A percentile compares a stretch with the other conserved stretches of the same genome.
phyloP scores from a whole-genome alignment of 2,797 vertebrate genomes.

The Sebastes matsubarae region DNA sequence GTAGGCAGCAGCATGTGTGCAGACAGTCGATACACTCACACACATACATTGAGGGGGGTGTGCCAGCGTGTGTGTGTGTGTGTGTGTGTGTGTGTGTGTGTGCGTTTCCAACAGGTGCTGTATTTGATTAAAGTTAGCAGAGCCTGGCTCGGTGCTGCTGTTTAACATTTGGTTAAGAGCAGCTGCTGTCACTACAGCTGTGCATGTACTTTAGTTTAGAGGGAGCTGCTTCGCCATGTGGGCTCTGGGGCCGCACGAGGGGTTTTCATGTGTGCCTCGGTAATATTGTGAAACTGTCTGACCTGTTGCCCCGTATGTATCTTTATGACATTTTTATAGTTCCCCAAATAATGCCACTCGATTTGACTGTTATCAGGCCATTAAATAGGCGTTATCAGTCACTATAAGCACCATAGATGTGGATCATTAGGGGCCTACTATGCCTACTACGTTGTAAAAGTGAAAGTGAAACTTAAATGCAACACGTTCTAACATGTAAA shows the following conservation, averaged over 20 bases:
- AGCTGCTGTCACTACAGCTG: constrained; percentile 77
- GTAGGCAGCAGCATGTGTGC: constrained; percentile 13
- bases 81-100: not conserved
- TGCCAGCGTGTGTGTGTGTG: constrained; percentile 7
- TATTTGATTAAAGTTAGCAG: constrained; percentile 67
- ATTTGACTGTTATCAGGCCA: not conserved
- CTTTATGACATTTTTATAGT: not conserved
- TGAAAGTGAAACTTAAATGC: too few species aligned
- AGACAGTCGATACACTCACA: constrained; percentile 20
- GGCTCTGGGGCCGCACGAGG: constrained; percentile 28
- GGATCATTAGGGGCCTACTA: not conserved
- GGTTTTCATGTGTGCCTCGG: not conserved
- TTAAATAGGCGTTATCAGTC: not conserved
- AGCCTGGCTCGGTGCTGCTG: constrained; percentile 63
- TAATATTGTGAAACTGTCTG: constrained; percentile 2
- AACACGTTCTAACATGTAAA: too few species aligned
- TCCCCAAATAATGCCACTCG: not conserved
- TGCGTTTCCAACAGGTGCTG: constrained; percentile 74
- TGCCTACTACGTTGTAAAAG: too few species aligned
- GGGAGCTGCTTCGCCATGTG: constrained; percentile 39
- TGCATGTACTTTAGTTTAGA: constrained; percentile 59
- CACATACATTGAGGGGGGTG: not conserved
- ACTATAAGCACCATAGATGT: not conserved
- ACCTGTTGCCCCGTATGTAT: not conserved
- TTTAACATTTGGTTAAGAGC: constrained; percentile 67